Evolutionary conservation across 2,888 invertebrate species (phyloP), one percentile per base, ranked within the genome.

Genomic region (Tipula vernalis): DNA sequence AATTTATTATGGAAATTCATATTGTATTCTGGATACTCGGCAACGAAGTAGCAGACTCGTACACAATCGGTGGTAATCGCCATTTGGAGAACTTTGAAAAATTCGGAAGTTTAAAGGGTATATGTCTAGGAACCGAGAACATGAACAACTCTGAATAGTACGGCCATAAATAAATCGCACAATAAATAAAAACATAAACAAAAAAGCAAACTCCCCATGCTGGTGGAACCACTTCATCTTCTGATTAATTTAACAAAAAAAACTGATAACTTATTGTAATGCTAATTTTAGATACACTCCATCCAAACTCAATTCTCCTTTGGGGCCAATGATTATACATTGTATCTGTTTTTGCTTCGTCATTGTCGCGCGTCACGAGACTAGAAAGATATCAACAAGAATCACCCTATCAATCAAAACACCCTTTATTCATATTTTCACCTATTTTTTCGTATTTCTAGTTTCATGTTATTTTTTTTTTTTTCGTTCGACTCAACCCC

Each of bases 371-470:
- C 8, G 5, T 51, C 5, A 5, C 5, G 51, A 51, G 51, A 15
- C n/a, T n/a, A 51, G 8, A 5, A 28, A 71, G 18, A 15, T 39
- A 51, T 10, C 8, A 51, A 51, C 15, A 71, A 71, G 12, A 71
- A 71, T 71, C 71, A 71, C 71, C 71, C 71, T 71, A 71, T 71
- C 71, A 71, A 71, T 71, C 71, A 71, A 71, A 71, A 71, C 71
- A 18, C 18, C 71, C 71, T 28, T 51, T 71, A 71, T 71, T 71
- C 71, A 71, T 71, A 71, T 71, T 71, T 71, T 71, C 71, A 71
- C 71, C 71, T 71, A 71, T 28, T 71, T 28, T 71, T 12, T 10
- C 28, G 18, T 71, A 28, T 71, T 71, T 28, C 28, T 28, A 28
- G 28, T 28, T 28, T 28, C 28, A 28, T 2, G 0, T n/a, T n/a